Evolutionary conservation across 2,797 vertebrate species (phyloP).

Genomic region (Merluccius polli): DNA sequence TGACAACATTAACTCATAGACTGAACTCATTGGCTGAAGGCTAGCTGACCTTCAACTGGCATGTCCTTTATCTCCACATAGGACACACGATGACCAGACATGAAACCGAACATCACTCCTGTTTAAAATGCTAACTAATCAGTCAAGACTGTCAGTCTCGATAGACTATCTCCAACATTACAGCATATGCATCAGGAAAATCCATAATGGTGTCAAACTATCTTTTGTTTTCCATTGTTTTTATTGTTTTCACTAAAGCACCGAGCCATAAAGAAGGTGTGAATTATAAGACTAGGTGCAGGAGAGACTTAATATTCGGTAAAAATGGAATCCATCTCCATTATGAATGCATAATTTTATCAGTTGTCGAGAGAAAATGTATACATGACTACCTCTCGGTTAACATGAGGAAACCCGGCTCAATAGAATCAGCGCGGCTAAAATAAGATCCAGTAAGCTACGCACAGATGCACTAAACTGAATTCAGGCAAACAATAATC

Average conservation of each 20-base stretch:
- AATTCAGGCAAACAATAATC: neutral
- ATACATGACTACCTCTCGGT: neutral
- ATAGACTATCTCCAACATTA: neutral
- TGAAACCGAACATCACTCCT: neutral
- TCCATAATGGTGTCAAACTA: neutral
- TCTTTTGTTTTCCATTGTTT: neutral
- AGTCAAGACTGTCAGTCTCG: too few species aligned
- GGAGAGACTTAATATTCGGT: neutral
- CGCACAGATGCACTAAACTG: neutral
- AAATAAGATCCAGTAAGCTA: neutral
- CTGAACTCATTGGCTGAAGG: conserved; percentile 19
- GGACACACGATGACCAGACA: neutral
- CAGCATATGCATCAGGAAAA: neutral
- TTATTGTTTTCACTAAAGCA: neutral
- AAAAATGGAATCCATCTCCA: neutral
- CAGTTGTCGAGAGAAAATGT: neutral
- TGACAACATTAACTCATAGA: conserved; percentile 18
- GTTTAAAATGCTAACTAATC: neutral
- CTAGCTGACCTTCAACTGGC: neutral
- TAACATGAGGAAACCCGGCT: neutral
- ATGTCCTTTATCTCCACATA: neutral
- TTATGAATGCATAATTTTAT: neutral
- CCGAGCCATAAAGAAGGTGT: neutral
- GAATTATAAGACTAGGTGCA: neutral
- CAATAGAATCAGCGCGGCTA: neutral